Conservation (phyloP, 2,113 vertebrate genomes). For the Rhipidura dahli region DNA sequence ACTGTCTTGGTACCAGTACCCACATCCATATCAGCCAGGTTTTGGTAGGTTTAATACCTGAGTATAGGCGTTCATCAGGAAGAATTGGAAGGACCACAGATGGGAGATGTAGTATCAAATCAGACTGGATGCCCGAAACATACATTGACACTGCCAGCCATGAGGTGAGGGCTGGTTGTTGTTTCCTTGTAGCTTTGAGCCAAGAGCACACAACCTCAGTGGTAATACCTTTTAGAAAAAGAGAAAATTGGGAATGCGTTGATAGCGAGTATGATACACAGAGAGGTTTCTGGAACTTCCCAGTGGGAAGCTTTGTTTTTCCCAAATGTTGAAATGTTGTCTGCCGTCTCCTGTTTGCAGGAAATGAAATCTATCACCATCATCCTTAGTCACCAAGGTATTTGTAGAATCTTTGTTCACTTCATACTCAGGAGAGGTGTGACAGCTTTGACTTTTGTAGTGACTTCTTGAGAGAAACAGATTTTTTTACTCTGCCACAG, state of each 20-base stretch:
- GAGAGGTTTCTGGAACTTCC: not conserved
- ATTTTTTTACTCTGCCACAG: not conserved
- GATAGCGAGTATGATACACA: rapidly evolving
- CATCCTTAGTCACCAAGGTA: not conserved
- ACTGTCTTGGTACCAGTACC: not conserved
- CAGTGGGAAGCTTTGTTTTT: not conserved
- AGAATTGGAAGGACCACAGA: not conserved
- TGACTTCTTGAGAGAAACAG: not conserved
- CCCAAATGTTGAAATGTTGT: not conserved
- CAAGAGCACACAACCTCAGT: not conserved
- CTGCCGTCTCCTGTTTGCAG: not conserved
- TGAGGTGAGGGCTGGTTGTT: not conserved
- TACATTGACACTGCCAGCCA: not conserved
- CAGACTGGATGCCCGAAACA: not conserved
- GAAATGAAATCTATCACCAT: not conserved
- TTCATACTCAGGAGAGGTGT: not conserved
- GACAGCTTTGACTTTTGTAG: not conserved
- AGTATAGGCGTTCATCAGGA: not conserved
- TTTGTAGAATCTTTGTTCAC: not conserved
- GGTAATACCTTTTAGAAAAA: not conserved
- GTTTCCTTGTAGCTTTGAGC: not conserved
- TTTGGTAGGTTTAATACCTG: not conserved
- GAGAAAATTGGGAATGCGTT: not conserved
- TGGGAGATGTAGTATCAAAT: not conserved
- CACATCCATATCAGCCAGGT: not conserved